These are phyloP conservation scores for Iguana delicatissima DNA, from an alignment of 2,797 vertebrate genomes.

Conservation along the genomic window DNA sequence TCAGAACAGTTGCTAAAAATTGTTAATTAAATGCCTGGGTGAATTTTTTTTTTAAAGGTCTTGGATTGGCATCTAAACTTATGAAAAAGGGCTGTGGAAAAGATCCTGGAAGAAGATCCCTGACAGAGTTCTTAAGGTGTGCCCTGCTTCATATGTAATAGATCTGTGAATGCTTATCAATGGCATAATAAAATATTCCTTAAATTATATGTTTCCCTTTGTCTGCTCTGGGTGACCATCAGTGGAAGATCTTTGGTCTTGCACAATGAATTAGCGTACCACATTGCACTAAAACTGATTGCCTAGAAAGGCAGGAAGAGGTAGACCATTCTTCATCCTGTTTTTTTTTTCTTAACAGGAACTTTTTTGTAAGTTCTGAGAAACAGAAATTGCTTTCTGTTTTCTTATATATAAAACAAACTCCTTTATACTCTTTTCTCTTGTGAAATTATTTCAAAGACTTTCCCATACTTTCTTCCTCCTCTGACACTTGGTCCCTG, in stretches of 20 bases:
- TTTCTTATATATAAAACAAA: constrained; percentile 34
- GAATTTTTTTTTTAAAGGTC: neutral
- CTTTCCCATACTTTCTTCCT: constrained; percentile 48
- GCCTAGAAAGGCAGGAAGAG: neutral
- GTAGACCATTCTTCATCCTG: constrained; percentile 38
- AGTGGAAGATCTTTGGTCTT: too few relatives aligned
- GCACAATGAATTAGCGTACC: too few relatives aligned
- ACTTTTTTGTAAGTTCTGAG: constrained; percentile 40
- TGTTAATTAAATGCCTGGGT: neutral
- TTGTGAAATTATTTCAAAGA: constrained; percentile 51
- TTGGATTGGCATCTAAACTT: neutral
- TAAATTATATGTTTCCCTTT: too few relatives aligned
- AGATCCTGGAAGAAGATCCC: too few relatives aligned
- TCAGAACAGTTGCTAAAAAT: neutral
- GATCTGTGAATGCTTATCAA: too few relatives aligned
- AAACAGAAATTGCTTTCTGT: constrained; percentile 52
- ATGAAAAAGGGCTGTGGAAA: neutral
- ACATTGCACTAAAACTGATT: neutral
- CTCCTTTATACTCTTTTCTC: constrained; percentile 24
- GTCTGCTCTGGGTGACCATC: too few relatives aligned
- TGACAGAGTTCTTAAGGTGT: too few relatives aligned
- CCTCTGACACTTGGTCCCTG: constrained; percentile 69
- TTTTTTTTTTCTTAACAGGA: constrained; percentile 27
- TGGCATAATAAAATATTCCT: too few relatives aligned
- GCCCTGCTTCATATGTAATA: too few relatives aligned